Percentiles rank a stretch among this genome's conserved stretches.
Conservation (phyloP, 2,797 vertebrate genomes). For the Morus bassanus region DNA sequence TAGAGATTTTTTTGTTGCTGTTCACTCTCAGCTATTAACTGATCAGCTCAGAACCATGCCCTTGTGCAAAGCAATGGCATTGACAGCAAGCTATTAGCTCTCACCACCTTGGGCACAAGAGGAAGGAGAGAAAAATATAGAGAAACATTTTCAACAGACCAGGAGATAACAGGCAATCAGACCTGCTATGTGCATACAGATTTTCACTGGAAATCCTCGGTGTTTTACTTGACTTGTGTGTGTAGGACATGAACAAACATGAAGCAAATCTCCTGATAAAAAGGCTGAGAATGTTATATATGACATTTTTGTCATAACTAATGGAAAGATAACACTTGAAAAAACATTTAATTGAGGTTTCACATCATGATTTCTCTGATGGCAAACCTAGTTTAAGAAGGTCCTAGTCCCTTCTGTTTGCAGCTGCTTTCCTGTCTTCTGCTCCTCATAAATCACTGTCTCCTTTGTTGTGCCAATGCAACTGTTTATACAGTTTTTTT, state of each 20-base stretch:
- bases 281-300: conserved; percentile 22
- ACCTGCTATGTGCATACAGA: neutral
- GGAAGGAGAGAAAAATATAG: conserved; percentile 48
- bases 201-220: conserved; percentile 53
- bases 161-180: conserved; percentile 42
- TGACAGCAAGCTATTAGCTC: conserved; percentile 45
- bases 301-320: conserved; percentile 9
- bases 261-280: conserved; percentile 29
- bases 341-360: neutral
- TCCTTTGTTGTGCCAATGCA: neutral
- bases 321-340: neutral
- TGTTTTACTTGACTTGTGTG: conserved; percentile 45
- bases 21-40: neutral
- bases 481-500: neutral
- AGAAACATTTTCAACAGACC: conserved; percentile 59
- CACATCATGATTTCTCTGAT: neutral
- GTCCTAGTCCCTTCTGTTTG: neutral
- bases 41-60: neutral
- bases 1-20: neutral
- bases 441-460: neutral
- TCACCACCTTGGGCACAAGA: neutral
- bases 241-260: conserved; percentile 23
- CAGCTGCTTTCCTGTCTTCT: neutral
- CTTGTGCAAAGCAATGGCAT: conserved; percentile 23
- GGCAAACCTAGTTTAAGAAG: neutral